Conservation (phyloP, 2,113 vertebrate species). For the Poeciliopsis prolifica region DNA sequence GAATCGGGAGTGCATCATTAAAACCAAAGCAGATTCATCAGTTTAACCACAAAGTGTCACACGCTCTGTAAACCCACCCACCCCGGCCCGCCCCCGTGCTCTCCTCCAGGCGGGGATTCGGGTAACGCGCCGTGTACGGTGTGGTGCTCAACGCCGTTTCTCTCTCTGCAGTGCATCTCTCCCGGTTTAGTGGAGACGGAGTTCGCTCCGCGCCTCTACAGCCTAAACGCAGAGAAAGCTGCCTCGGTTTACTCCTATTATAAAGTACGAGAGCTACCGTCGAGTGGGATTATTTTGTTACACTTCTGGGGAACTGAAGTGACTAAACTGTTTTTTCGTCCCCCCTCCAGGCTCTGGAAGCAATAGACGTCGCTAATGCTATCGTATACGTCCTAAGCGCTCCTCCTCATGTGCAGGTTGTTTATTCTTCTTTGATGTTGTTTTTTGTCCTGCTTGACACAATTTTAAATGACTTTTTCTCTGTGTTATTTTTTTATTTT, state of each 20-base stretch:
- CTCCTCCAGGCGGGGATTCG: neutral
- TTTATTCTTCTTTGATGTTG: neutral
- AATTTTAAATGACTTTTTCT: neutral
- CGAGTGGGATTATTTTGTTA: neutral
- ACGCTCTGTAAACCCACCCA: neutral
- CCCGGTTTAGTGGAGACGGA: constrained; percentile 58
- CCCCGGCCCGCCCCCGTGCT: too few species aligned
- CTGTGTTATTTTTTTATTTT: neutral
- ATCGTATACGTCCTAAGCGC: constrained; percentile 42
- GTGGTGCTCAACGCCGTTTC: neutral
- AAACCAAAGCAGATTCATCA: neutral
- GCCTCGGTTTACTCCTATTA: neutral
- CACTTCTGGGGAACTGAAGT: neutral
- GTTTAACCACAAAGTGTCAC: neutral
- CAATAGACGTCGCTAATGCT: constrained; percentile 45
- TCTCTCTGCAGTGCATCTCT: constrained; percentile 47
- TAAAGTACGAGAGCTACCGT: constrained; percentile 29
- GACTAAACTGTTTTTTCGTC: neutral
- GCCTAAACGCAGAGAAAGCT: constrained; percentile 19
- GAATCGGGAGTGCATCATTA: neutral
- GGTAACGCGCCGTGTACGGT: neutral
- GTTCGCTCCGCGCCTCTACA: constrained; percentile 22
- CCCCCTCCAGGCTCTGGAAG: constrained; percentile 30
- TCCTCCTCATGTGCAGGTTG: constrained; percentile 59
- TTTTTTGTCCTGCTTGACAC: neutral